Conservation (phyloP, 2,888 invertebrate genomes). For the Dendrolimus pini region DNA sequence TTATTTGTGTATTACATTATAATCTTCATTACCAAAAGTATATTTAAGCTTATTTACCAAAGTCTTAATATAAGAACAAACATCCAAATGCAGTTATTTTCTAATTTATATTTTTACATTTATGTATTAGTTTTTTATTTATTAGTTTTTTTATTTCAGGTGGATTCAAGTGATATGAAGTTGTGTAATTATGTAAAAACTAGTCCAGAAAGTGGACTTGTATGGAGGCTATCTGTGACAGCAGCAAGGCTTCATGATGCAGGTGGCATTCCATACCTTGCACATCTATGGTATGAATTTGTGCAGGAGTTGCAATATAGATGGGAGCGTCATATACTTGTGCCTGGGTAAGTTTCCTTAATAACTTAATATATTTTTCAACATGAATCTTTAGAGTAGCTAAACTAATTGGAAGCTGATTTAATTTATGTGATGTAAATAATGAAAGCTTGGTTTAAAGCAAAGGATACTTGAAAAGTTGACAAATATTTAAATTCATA, state of each 20-base stretch:
- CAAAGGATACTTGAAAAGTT: too few species aligned
- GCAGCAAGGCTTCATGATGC: constrained; percentile 84
- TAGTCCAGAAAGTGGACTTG: constrained; percentile 85
- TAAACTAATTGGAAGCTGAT: not conserved
- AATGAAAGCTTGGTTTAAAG: not conserved
- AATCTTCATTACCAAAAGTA: not conserved
- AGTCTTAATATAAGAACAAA: too few species aligned
- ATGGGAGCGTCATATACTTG: constrained; percentile 87
- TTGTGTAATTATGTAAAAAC: constrained; percentile 82
- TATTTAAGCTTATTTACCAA: too few species aligned
- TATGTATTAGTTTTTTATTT: constrained; percentile 7
- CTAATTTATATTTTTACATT: constrained; percentile 10
- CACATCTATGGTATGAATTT: constrained; percentile 96
- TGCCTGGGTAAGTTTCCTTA: constrained; percentile 87
- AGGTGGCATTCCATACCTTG: constrained; percentile 86
- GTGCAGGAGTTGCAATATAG: constrained; percentile 91
- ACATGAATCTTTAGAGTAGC: constrained; percentile 1
- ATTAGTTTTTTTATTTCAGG: constrained; percentile 44
- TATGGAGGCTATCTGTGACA: constrained; percentile 87
- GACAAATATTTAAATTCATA: too few species aligned
- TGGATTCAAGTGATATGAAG: constrained; percentile 50
- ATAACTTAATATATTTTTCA: constrained; percentile 9
- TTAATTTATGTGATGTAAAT: not conserved
- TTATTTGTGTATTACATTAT: too few species aligned
- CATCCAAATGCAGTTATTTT: not conserved